Base-by-base conservation (phyloP, 2,113 vertebrate genomes). In the Mesoclemmys tuberculata region DNA sequence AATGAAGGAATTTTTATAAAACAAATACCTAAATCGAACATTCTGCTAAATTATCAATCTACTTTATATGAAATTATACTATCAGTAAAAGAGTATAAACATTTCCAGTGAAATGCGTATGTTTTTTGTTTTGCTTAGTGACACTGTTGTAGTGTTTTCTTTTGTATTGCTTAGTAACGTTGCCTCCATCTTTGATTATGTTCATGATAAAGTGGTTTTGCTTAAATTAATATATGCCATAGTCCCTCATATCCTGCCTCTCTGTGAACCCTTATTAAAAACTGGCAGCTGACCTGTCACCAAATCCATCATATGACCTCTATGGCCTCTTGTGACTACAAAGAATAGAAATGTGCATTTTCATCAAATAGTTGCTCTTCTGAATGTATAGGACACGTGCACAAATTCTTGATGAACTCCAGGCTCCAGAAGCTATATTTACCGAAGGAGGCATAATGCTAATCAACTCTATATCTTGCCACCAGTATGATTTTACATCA, bases 381-480 rank as follows among this genome's bases (percentile, higher is more conserved):
- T 0, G 0, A 5, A 24, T 19, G 5, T 92, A 64, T 10, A 7
- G 10, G 31, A 38, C 46, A 75, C 41, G 44, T 68, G 35, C 41
- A 52, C 21, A 87, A 79, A 71, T 12, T 13, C 27, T 1, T 49
- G 11, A 79, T 4, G 14, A 21, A 82, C 26, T 82, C 41, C 55
- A 86, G 55, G 41, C 3, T 56, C 0, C 0, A 82, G 11, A 78
- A 41, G 6, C 10, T 86, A 55, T 64, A 89, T 81, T 27, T 55
- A 89, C 77, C 3, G 6, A 1, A 64, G 27, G 35, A 13, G 31
- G 7, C 31, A 31, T 64, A 64, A 86, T 24, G 68, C 27, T 78
- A 55, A 86, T 64, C 68, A 86, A 51, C 8, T 44, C 41, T n/a
- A 49, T 68, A 71, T 56, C 38, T 51, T 64, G 18, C 35, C 68